These are phyloP conservation scores for Propsilocerus akamusi DNA, from an alignment of 1,140 invertebrate species.

Conservation along the genomic window DNA sequence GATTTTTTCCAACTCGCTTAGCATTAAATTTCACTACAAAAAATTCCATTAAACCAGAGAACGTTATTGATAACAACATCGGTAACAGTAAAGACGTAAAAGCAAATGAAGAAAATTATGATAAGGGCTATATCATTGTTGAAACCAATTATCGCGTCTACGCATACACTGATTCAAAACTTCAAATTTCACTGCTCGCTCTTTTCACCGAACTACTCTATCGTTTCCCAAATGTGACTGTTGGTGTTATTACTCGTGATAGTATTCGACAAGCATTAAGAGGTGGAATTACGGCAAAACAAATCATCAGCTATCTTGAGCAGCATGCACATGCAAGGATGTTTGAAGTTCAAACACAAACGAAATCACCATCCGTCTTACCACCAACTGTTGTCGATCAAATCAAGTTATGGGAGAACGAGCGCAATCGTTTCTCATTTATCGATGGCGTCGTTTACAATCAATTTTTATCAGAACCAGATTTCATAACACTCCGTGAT, in stretches of 20 bases:
- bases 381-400: constrained; percentile 89
- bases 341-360: constrained; percentile 42
- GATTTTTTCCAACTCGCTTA: constrained; percentile 88
- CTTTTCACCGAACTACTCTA: constrained; percentile 86
- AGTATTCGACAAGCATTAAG: constrained; percentile 81
- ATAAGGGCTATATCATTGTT: constrained; percentile 74
- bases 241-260: constrained; percentile 82
- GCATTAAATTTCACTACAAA: constrained; percentile 66
- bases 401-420: constrained; percentile 88
- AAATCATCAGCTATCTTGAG: constrained; percentile 82
- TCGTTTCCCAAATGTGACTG: constrained; percentile 88
- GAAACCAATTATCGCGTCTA: constrained; percentile 97
- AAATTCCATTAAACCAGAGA: constrained; percentile 7
- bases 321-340: constrained; percentile 65
- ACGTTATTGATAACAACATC: constrained; percentile 3
- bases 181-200: constrained; percentile 81
- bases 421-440: constrained; percentile 79
- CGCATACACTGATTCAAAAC: constrained; percentile 85
- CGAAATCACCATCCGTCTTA: constrained; percentile 41
- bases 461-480: constrained; percentile 82
- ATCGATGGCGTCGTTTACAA: constrained; percentile 90
- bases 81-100: constrained; percentile 8
- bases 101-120: constrained; percentile 21
- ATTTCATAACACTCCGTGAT: constrained; percentile 79
- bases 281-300: constrained; percentile 87